Conservation (phyloP, 2,888 invertebrate species). For the Nephrocerus scutellatus region DNA sequence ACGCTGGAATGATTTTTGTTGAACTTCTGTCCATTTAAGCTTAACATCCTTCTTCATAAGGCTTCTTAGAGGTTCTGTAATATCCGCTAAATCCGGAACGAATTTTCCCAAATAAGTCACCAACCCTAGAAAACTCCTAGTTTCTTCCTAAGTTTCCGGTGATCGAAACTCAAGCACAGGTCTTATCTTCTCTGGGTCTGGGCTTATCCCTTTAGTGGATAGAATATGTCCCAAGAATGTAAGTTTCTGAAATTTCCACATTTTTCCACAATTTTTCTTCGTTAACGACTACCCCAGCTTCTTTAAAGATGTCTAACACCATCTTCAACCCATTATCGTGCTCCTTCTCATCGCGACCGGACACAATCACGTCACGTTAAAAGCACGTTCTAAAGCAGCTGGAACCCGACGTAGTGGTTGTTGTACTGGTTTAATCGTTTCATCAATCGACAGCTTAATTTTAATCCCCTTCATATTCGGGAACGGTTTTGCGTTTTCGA, state of each 20-base stretch:
- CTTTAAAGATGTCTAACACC: too few species aligned
- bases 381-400: conserved; percentile 25
- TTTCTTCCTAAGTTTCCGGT: conserved; percentile 25
- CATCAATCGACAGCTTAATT: conserved; percentile 28
- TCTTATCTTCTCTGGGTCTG: too few species aligned
- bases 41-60: conserved; percentile 26
- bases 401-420: conserved; percentile 32
- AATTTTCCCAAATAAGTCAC: too few species aligned
- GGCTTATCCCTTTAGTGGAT: too few species aligned
- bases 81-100: too few species aligned
- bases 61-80: conserved; percentile 28
- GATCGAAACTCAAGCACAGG: conserved; percentile 25
- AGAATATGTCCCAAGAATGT: too few species aligned
- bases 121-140: too few species aligned
- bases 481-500: conserved; percentile 2
- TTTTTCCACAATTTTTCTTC: conserved; percentile 27
- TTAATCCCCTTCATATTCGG: conserved; percentile 28
- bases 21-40: conserved; percentile 31
- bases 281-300: conserved; percentile 25
- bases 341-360: too few species aligned
- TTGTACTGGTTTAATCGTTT: too few species aligned
- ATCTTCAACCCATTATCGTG: conserved; percentile 23
- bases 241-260: conserved; percentile 11
- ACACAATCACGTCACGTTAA: conserved; percentile 24
- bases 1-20: conserved; percentile 27